Evolutionary conservation across 1,140 invertebrate genomes (phyloP).

Genomic region (Lepidurus packardi): DNA sequence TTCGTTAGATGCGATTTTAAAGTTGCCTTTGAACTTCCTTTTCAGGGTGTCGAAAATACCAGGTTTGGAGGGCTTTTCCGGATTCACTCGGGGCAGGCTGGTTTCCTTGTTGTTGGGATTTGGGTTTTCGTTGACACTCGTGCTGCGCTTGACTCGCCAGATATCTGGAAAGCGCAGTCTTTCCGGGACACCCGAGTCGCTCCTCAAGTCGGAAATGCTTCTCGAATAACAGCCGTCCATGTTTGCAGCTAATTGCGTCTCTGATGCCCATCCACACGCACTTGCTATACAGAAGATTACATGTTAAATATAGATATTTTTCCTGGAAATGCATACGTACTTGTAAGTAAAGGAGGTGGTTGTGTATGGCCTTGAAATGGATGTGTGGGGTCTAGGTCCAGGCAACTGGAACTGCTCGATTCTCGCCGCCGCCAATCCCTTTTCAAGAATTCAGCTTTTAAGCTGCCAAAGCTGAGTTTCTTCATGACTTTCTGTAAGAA

Average conservation of each 20-base stretch:
- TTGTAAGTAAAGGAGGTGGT: slow-evolving; percentile 18
- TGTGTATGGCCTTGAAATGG: slow-evolving; percentile 10
- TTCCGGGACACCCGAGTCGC: slow-evolving; percentile 10
- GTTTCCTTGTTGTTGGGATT: neutral
- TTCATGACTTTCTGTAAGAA: slow-evolving; percentile 26
- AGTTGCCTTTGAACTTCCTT: slow-evolving; percentile 31
- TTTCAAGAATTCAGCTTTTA: slow-evolving; percentile 29
- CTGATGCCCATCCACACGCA: slow-evolving; percentile 10
- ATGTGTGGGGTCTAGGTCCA: slow-evolving; percentile 19
- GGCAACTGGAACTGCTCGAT: slow-evolving; percentile 15
- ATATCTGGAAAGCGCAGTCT: slow-evolving; percentile 25
- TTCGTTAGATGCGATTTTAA: slow-evolving; percentile 25
- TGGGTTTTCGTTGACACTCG: slow-evolving; percentile 12
- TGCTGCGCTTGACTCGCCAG: neutral
- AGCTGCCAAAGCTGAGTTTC: slow-evolving; percentile 33
- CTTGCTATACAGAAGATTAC: neutral
- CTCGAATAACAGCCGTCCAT: neutral
- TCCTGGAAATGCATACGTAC: neutral
- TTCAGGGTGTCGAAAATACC: slow-evolving; percentile 30
- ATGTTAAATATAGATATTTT: neutral
- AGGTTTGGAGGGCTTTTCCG: slow-evolving; percentile 23
- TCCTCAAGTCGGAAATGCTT: slow-evolving; percentile 24
- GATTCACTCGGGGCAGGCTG: too few relatives aligned
- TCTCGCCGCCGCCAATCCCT: slow-evolving; percentile 26
- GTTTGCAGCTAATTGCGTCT: neutral